phyloP scores from a whole-genome alignment of 1,140 invertebrate species.

The Diorhabda elongata region DNA sequence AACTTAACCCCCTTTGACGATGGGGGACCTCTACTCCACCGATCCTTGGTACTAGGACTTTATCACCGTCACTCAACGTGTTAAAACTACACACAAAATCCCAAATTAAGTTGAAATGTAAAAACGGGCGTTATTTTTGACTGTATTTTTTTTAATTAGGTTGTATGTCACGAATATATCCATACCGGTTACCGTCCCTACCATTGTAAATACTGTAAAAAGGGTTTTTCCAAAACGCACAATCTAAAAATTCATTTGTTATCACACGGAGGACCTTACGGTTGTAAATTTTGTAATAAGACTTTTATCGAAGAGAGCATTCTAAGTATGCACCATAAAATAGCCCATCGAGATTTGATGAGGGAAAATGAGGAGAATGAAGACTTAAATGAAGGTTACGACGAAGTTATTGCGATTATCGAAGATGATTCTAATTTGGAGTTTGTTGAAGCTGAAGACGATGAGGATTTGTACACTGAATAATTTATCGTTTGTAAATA shows the following conservation, averaged over 20 bases:
- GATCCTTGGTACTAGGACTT: too few relatives aligned
- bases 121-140: neutral
- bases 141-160: neutral
- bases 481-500: neutral
- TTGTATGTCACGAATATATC: conserved; percentile 48
- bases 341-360: conserved; percentile 17
- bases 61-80: too few relatives aligned
- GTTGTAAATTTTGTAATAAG: conserved; percentile 31
- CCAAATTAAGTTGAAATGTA: neutral
- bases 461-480: neutral
- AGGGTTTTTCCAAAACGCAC: conserved; percentile 53
- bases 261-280: conserved; percentile 32
- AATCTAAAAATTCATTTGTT: conserved; percentile 37
- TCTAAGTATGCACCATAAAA: conserved; percentile 31
- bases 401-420: neutral
- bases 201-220: conserved; percentile 64
- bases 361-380: conserved; percentile 4
- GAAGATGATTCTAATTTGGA: neutral
- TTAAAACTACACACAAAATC: too few relatives aligned
- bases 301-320: conserved; percentile 30
- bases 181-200: conserved; percentile 73
- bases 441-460: neutral
- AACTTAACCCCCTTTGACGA: too few relatives aligned
- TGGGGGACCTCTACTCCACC: too few relatives aligned
- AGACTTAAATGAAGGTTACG: neutral